phyloP scores from a whole-genome alignment of 2,797 vertebrate genomes.

The Glyptemys insculpta region DNA sequence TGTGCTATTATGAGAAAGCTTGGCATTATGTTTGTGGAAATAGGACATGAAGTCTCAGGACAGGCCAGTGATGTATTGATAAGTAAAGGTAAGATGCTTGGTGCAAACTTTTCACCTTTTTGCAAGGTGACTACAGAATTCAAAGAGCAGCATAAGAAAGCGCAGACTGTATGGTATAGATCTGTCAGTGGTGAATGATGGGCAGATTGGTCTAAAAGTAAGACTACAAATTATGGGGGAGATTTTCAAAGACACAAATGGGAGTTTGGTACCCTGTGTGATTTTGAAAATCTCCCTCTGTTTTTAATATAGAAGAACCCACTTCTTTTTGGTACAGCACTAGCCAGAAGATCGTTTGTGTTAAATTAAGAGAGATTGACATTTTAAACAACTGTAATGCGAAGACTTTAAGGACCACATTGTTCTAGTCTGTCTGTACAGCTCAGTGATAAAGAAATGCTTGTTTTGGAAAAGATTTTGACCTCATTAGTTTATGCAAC shows the following conservation, averaged over 20 bases:
- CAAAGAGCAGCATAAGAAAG: not conserved
- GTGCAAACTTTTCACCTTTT: not conserved
- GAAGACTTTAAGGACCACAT: not conserved
- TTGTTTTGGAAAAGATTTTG: not conserved
- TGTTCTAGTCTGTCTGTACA: not conserved
- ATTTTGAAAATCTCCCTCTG: not conserved
- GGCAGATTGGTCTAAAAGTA: not conserved
- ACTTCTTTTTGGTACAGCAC: no score
- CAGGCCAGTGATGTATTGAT: not conserved
- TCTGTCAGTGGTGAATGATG: accelerated
- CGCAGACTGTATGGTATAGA: accelerated
- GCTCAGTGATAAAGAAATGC: not conserved
- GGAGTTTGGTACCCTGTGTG: not conserved
- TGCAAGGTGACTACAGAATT: not conserved
- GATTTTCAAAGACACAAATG: not conserved
- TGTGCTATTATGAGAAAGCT: not conserved
- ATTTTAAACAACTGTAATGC: no score
- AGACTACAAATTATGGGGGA: not conserved
- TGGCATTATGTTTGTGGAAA: not conserved
- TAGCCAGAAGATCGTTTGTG: no score
- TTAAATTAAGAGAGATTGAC: no score
- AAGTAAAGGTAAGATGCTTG: not conserved
- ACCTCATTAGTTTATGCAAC: no score
- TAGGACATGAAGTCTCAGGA: not conserved
- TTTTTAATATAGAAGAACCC: no score